These are phyloP conservation scores for Ciconia stormi DNA, from an alignment of 2,113 vertebrate species.

Conservation along the genomic window DNA sequence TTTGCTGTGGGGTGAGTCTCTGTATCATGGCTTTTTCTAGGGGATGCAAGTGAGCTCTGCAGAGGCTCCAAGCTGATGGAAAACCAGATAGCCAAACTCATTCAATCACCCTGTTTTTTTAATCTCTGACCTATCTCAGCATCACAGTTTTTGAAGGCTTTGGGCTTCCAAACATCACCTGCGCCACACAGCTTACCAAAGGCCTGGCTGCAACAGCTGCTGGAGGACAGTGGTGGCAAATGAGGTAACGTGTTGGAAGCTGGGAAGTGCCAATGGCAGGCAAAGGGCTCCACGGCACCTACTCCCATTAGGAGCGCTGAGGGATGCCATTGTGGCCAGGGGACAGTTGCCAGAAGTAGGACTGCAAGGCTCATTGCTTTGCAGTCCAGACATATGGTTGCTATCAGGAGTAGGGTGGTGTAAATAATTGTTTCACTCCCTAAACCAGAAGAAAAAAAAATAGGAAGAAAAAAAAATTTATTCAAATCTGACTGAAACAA, in stretches of 20 bases:
- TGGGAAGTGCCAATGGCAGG: not conserved
- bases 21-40: not conserved
- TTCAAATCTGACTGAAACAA: not conserved
- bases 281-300: not conserved
- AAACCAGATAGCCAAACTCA: not conserved
- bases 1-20: not conserved
- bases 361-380: constrained; percentile 32
- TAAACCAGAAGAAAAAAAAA: not conserved
- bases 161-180: not conserved
- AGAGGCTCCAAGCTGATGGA: not conserved
- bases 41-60: not conserved
- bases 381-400: constrained; percentile 57
- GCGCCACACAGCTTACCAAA: not conserved
- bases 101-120: not conserved
- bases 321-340: constrained; percentile 24
- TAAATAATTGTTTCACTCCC: constrained; percentile 49
- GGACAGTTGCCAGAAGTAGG: constrained; percentile 38
- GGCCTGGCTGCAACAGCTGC: not conserved
- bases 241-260: not conserved
- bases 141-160: not conserved
- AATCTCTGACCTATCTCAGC: not conserved
- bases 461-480: not conserved
- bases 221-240: not conserved
- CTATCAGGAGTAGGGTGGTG: constrained; percentile 34
- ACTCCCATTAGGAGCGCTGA: not conserved